A percentile compares a stretch with the other conserved stretches of the same genome.
Evolutionary conservation across 1,140 invertebrate genomes (phyloP).

Genomic region (Oppia nitens): DNA sequence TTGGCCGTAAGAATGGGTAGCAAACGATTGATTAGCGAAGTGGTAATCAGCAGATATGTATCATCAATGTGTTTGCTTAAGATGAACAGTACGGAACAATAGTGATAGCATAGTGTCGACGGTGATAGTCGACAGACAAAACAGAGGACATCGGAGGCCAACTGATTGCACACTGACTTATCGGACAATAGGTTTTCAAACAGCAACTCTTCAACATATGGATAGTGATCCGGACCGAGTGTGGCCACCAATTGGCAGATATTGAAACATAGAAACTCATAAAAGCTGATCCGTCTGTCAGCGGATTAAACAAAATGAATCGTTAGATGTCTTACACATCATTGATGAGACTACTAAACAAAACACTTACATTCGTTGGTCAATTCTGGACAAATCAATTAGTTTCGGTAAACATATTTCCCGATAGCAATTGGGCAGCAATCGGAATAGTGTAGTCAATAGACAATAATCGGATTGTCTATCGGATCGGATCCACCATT

Average conservation of each 20-base stretch:
- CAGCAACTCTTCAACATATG: neutral
- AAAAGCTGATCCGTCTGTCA: constrained; percentile 4
- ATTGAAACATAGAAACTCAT: constrained; percentile 1
- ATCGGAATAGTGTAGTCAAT: neutral
- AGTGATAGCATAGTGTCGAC: neutral
- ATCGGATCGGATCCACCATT: neutral
- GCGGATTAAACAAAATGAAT: neutral
- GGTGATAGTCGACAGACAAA: neutral
- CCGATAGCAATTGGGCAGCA: neutral
- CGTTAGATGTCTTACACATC: neutral
- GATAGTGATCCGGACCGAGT: neutral
- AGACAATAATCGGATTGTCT: neutral
- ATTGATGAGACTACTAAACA: neutral
- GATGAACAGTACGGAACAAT: neutral
- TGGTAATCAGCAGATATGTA: neutral
- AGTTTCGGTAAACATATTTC: neutral
- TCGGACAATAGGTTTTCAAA: constrained; percentile 3
- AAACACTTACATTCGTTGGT: neutral
- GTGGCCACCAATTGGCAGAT: neutral
- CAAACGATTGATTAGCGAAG: neutral
- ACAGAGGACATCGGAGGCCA: constrained; percentile 6
- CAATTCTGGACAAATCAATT: neutral
- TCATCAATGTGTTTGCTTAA: neutral
- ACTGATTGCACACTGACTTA: neutral
- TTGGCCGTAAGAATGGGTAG: neutral